Evolutionary conservation across 2,113 vertebrate genomes (phyloP), one percentile per base, ranked within the genome.

Genomic region (Zapus hudsonius): DNA sequence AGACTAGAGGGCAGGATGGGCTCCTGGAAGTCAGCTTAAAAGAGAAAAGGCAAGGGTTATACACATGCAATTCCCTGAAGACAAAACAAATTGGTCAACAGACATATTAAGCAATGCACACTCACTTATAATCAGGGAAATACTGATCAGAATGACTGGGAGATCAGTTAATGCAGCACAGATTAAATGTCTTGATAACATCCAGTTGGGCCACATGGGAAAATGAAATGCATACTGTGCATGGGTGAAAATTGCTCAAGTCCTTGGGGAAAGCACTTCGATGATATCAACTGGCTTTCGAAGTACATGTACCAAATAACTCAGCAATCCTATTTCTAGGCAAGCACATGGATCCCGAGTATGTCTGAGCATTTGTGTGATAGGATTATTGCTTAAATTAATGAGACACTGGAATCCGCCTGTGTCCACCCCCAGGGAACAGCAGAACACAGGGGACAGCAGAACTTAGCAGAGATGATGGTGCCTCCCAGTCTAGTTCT

Each of bases 1-100:
- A 57, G 52, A 25, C 29, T 47, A 3, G 20, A 74, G 31, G 8
- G 23, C 17, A 70, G 29, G 23, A 69, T 75, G 33, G 25, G 33
- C 67, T 88, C 82, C 7, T 78, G 29, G 55, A 86, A 79, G 79
- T 83, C 64, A 69, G 76, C 33, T 82, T 91, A 86, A 92, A 80
- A 76, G 7, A 91, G 52, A 47, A 86, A 92, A 70, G 19, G 8
- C 69, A 88, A 91, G n/a, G 33, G 23, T 89, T 79, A 78, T 64
- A 31, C 36, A 57, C 1, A 70, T 29, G 29, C 44, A 81, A 69
- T 72, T 84, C 69, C 52, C 86, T 82, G 67, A 87, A 73, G 78
- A 92, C 61, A 83, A 70, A 93, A 95, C 85, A 95, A 87, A 81
- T 38, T n/a, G n/a, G 25, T 66, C 36, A 72, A 75, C 59, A 91